Evolutionary conservation across 1,140 invertebrate species (phyloP).

Genomic region (Brachionus asplanchnoidis): DNA sequence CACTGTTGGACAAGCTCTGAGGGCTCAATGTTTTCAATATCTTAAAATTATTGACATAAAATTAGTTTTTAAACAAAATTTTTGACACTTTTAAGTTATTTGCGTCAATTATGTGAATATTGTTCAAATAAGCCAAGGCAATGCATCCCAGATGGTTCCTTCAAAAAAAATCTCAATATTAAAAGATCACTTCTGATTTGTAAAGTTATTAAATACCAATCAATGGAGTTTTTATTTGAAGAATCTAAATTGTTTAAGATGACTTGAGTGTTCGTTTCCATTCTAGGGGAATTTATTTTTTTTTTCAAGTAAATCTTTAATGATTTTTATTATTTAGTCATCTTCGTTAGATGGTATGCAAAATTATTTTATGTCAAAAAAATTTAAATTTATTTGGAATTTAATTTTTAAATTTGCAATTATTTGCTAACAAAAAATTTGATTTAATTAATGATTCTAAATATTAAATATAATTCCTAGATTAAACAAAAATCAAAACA

Average conservation of each 20-base stretch:
- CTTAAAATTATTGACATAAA: neutral
- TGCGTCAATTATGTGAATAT: slow-evolving; percentile 4
- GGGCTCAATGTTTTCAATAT: slow-evolving; percentile 1
- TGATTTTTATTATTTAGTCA: neutral
- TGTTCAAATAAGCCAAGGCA: neutral
- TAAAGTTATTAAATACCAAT: neutral
- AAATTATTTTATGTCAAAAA: neutral
- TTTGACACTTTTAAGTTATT: neutral
- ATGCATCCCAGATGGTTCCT: slow-evolving; percentile 34
- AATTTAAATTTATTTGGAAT: neutral
- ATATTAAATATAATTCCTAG: too few species aligned
- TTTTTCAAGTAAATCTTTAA: neutral
- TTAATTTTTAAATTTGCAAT: neutral
- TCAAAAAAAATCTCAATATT: neutral
- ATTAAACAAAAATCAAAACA: too few species aligned
- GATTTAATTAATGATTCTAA: neutral
- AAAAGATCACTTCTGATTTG: neutral
- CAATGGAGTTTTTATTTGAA: neutral
- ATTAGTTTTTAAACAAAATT: neutral
- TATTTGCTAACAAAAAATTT: neutral
- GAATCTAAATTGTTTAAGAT: neutral
- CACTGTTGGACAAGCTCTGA: neutral
- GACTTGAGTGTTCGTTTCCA: neutral
- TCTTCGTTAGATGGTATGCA: neutral
- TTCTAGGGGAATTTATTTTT: neutral